These are phyloP conservation scores for Aulostomus chinensis DNA, from an alignment of 2,797 vertebrate species.

Conservation along the genomic window DNA sequence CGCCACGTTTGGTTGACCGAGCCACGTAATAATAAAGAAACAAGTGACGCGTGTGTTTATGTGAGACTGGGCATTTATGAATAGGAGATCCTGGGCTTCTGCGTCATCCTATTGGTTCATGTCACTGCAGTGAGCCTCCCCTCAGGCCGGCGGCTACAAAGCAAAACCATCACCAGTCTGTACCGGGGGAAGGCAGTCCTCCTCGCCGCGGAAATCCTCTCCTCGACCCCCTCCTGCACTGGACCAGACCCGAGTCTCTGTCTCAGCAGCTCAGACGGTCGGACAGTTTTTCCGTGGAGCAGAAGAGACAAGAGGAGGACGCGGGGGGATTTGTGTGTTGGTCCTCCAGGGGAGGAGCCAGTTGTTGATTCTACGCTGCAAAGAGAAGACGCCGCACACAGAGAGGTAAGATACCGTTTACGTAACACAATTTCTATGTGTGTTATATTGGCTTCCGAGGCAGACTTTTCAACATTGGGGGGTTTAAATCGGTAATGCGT, in stretches of 20 bases:
- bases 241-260: constrained; percentile 6
- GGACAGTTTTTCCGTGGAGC: constrained; percentile 42
- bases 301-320: constrained; percentile 43
- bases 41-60: neutral
- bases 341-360: constrained; percentile 80
- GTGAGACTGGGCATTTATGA: constrained; percentile 33
- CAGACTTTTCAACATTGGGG: constrained; percentile 8
- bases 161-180: constrained; percentile 16
- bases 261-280: constrained; percentile 19
- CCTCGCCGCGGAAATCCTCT: constrained; percentile 48
- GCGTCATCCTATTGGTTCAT: constrained; percentile 69
- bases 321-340: constrained; percentile 56
- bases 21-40: too few species aligned
- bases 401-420: constrained; percentile 74
- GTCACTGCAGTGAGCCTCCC: constrained; percentile 66
- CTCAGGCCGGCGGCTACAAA: constrained; percentile 40
- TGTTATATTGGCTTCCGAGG: constrained; percentile 26
- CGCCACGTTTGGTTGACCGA: too few species aligned
- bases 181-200: constrained; percentile 27
- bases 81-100: constrained; percentile 60
- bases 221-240: constrained; percentile 15
- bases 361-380: constrained; percentile 69
- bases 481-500: neutral
- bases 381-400: constrained; percentile 62
- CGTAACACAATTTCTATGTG: constrained; percentile 50